Evolutionary conservation across 2,797 vertebrate species (phyloP).

Genomic region (Danio aesculapii): DNA sequence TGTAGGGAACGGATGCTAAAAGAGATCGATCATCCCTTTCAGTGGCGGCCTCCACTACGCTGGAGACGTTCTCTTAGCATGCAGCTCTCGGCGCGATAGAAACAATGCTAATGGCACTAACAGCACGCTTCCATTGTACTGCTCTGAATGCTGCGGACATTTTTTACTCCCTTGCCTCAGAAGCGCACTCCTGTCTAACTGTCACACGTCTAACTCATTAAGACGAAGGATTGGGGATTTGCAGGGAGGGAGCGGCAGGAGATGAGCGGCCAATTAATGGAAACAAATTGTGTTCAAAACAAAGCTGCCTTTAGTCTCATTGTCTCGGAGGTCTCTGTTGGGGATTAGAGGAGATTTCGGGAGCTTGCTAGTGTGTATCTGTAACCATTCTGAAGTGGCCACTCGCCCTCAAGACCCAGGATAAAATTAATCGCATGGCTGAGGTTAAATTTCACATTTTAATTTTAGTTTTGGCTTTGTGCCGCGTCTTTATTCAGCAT

Average conservation of each 20-base stretch:
- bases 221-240: slow-evolving; percentile 45
- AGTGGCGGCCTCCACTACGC: slow-evolving; percentile 28
- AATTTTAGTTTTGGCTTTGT: slow-evolving; percentile 22
- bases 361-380: slow-evolving; percentile 20
- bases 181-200: slow-evolving; percentile 47
- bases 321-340: slow-evolving; percentile 45
- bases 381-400: slow-evolving; percentile 32
- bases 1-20: slow-evolving; percentile 52
- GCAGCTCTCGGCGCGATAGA: slow-evolving; percentile 50
- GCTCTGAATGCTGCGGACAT: slow-evolving; percentile 46
- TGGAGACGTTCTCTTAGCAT: slow-evolving; percentile 59
- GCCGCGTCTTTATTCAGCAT: neutral
- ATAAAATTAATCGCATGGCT: slow-evolving; percentile 12
- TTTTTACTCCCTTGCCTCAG: slow-evolving; percentile 46
- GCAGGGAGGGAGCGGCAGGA: slow-evolving; percentile 42
- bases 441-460: slow-evolving; percentile 32
- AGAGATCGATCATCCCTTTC: slow-evolving; percentile 60
- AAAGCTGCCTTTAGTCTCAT: slow-evolving; percentile 41
- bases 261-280: slow-evolving; percentile 60
- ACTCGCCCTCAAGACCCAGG: slow-evolving; percentile 8
- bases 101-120: slow-evolving; percentile 63
- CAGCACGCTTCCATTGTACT: slow-evolving; percentile 55
- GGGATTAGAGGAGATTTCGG: slow-evolving; percentile 28
- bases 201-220: slow-evolving; percentile 61
- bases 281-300: slow-evolving; percentile 57